Conservation (phyloP, 2,797 vertebrate genomes). For the Sebastes matsubarae region DNA sequence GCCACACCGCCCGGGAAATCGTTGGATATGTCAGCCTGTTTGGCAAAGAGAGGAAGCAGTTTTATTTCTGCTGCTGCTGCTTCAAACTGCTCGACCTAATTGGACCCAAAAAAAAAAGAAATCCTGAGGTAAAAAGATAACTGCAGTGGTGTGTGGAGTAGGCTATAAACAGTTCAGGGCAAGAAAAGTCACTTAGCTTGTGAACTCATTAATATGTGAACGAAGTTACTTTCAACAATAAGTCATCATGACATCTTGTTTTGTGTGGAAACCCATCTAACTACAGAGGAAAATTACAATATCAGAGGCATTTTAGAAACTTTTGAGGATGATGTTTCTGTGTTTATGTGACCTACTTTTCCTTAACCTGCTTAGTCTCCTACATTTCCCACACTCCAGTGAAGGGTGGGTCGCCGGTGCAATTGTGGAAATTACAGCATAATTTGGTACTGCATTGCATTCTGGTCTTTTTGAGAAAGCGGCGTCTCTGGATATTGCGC, state of each 20-base stretch:
- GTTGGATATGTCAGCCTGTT: conserved; percentile 26
- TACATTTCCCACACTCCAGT: neutral
- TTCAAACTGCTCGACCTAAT: conserved; percentile 51
- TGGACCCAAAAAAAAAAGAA: conserved; percentile 36
- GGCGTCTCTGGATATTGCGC: neutral
- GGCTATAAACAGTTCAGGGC: conserved; percentile 10
- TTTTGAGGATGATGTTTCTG: neutral
- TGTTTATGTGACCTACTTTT: conserved; percentile 25
- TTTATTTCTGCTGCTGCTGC: conserved; percentile 33
- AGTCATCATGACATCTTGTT: neutral
- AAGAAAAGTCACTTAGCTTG: conserved; percentile 8
- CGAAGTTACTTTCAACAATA: conserved; percentile 4
- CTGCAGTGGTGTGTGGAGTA: neutral
- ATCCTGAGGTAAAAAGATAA: conserved; percentile 34
- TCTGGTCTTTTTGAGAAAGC: neutral
- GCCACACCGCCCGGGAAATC: conserved; percentile 23
- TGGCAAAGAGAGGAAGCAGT: conserved; percentile 10
- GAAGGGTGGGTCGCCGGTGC: neutral
- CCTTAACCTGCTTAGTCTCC: conserved; percentile 2
- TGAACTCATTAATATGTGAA: conserved; percentile 16
- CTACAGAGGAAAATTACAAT: neutral
- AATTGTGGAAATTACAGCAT: conserved; percentile 8
- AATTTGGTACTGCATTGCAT: neutral
- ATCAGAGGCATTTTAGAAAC: neutral
- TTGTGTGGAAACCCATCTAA: neutral